Evolutionary conservation across 2,888 invertebrate genomes (phyloP).

Genomic region (Caenorhabditis sp.): DNA sequence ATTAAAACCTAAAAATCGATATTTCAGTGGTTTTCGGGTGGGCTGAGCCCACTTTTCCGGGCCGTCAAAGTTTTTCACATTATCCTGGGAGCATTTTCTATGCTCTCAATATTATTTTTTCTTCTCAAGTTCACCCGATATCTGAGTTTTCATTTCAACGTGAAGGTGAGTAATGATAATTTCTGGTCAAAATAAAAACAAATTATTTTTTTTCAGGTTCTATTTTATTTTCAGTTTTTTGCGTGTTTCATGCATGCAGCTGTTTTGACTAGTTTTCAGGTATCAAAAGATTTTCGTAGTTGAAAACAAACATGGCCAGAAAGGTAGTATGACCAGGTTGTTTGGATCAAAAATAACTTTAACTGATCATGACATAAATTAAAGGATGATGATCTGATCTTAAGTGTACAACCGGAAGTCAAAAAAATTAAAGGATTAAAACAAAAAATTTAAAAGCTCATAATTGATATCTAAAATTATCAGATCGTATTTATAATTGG

Average conservation of each 20-base stretch:
- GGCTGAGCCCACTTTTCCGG: slow-evolving; percentile 10
- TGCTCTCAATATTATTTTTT: slow-evolving; percentile 21
- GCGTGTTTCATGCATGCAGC: slow-evolving; percentile 31
- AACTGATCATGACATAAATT: too few relatives aligned
- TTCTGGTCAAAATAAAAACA: too few relatives aligned
- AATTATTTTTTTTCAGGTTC: slow-evolving; percentile 16
- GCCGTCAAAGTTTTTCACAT: slow-evolving; percentile 22
- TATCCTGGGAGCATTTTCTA: slow-evolving; percentile 11
- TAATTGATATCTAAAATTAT: too few relatives aligned
- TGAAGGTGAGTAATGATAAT: slow-evolving; percentile 16
- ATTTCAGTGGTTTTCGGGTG: slow-evolving; percentile 22
- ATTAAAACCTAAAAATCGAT: background rate
- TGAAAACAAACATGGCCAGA: too few relatives aligned
- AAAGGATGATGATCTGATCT: too few relatives aligned
- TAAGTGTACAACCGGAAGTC: too few relatives aligned
- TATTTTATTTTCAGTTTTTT: slow-evolving; percentile 22
- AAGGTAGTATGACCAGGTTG: too few relatives aligned
- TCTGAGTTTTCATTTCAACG: slow-evolving; percentile 29
- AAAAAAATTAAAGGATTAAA: too few relatives aligned
- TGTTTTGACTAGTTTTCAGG: slow-evolving; percentile 19
- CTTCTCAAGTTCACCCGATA: slow-evolving; percentile 12
- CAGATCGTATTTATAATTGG: too few relatives aligned
- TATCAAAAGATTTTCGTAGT: background rate
- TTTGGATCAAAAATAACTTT: too few relatives aligned
- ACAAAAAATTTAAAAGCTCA: too few relatives aligned